Evolutionary conservation across 2,888 invertebrate genomes (phyloP).

Genomic region (Nomada fabriciana): DNA sequence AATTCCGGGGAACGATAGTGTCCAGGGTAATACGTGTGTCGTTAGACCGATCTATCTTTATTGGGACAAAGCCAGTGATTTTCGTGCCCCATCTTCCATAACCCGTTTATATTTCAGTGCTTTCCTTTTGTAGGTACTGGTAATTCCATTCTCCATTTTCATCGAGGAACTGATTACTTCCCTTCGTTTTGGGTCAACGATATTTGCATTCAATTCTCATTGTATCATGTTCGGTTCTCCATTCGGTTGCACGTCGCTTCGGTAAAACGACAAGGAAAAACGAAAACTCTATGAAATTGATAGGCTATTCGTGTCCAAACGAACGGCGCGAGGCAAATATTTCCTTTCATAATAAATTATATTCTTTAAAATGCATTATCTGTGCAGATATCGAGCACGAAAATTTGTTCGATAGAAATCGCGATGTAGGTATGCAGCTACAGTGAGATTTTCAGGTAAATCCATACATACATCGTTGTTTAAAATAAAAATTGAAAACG

Average conservation of each 20-base stretch:
- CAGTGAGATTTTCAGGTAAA: no score
- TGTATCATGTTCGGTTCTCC: conserved; percentile 41
- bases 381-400: background rate
- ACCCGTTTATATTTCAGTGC: conserved; percentile 50
- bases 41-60: conserved; percentile 43
- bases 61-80: conserved; percentile 53
- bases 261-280: conserved; percentile 17
- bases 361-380: background rate
- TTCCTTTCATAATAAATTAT: background rate
- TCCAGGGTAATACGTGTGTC: conserved; percentile 13
- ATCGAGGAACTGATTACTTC: conserved; percentile 50
- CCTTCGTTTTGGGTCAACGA: conserved; percentile 57
- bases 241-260: conserved; percentile 25
- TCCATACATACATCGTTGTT: background rate
- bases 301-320: conserved; percentile 1
- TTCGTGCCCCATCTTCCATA: conserved; percentile 37
- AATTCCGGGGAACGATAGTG: conserved; percentile 5
- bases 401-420: no score
- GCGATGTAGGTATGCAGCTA: no score
- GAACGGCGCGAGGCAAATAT: background rate
- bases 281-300: conserved; percentile 26
- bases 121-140: conserved; percentile 32
- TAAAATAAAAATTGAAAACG: background rate
- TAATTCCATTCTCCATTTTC: conserved; percentile 49
- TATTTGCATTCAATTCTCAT: conserved; percentile 61